Conservation (phyloP, 2,113 vertebrate genomes). For the Xyrauchen texanus region DNA sequence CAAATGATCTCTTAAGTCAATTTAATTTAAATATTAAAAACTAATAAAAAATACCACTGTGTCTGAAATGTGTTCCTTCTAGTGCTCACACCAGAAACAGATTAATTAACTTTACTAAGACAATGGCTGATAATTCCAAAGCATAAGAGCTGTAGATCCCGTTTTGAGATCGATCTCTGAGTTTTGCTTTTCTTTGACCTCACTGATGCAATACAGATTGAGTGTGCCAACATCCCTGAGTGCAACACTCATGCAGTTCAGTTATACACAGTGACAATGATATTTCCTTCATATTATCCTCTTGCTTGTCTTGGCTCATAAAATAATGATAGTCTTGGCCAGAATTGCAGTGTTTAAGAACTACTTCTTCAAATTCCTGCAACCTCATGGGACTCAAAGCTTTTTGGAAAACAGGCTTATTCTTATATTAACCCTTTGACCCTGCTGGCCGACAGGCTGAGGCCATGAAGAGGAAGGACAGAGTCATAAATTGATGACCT, state of each 20-base stretch:
- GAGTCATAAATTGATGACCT: slow-evolving; percentile 55
- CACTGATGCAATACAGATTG: neutral
- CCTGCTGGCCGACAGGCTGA: slow-evolving; percentile 32
- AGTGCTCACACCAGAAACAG: no score
- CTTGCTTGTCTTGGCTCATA: slow-evolving; percentile 1
- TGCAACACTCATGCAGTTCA: neutral
- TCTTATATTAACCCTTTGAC: slow-evolving; percentile 64
- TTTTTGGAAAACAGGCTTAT: slow-evolving; percentile 59
- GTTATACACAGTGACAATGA: neutral
- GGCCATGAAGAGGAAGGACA: slow-evolving; percentile 33
- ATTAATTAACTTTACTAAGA: no score
- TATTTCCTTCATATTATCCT: slow-evolving; percentile 1
- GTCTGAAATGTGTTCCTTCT: neutral
- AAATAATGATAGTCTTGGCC: slow-evolving; percentile 2
- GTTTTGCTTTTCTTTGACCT: slow-evolving; percentile 10
- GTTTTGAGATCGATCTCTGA: neutral
- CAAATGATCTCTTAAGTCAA: neutral
- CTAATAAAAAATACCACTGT: neutral
- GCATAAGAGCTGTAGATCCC: neutral
- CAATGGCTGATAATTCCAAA: no score
- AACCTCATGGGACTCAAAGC: slow-evolving; percentile 46
- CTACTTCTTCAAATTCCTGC: slow-evolving; percentile 44
- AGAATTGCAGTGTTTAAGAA: slow-evolving; percentile 10
- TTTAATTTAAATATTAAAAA: neutral
- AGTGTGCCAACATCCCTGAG: neutral